Evolutionary conservation across 2,113 vertebrate species (phyloP), one percentile per base, ranked within the genome.

Genomic region (Epinephelus lanceolatus): DNA sequence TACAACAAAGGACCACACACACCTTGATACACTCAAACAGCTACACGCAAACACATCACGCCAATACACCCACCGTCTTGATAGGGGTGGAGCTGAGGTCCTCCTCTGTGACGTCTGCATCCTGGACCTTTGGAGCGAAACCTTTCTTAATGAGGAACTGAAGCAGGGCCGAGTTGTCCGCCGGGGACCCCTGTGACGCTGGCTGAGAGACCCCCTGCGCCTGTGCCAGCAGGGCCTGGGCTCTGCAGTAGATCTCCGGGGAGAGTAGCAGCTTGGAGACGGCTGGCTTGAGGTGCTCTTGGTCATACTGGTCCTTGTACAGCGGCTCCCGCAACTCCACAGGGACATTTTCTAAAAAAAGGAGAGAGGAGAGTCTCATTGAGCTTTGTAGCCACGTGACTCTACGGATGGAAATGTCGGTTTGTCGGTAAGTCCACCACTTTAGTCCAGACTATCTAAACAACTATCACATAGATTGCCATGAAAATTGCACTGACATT

Each of bases 1-100:
- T 37, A 37, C 33, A 37, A 6, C 6, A 7, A 10, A 45, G 42
- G 11, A 45, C 42, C 42, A 45, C 2, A 45, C 42, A 45, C 42
- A 45, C 9, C 42, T 45, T 45, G 9, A 45, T 10, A 45, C 5
- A 25, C 12, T 40, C 6, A 67, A 25, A 66, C 62, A 66, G n/a
- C 37, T 14, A 12, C 13, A 80, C 47, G 62, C 12, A 25, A 3
- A 33, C 14, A 57, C 21, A 70, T 55, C 49, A 25, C 3, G 23
- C 30, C 14, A 6, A 13, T 47, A 61, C 47, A 86, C 87, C 0
- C 94, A 98, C 97, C 95, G 96, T 96, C 77, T 96, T 95, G 86
- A 98, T 95, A n/a, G 97, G 97, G 69, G 89, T 93, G 19, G 93
- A 93, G n/a, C 91, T 86, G 30, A 98, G 96, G 86, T 97, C 96